A percentile compares a stretch with the other conserved stretches of the same genome.
These are phyloP conservation scores for Anabas testudineus DNA, from an alignment of 2,797 vertebrate species.

Conservation along the genomic window DNA sequence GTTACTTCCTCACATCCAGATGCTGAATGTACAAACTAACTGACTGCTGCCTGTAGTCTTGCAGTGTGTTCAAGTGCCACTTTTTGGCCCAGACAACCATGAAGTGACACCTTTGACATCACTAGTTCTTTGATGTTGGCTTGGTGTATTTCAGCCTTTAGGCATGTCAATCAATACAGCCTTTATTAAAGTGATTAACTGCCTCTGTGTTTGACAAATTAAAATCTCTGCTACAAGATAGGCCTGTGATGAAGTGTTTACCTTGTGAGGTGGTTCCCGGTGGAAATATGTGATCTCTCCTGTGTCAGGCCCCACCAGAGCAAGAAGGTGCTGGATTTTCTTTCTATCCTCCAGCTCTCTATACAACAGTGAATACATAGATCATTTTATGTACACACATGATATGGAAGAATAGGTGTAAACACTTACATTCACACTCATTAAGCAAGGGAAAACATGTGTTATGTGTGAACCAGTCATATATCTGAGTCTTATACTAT, in stretches of 20 bases:
- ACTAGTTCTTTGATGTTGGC: too few species aligned
- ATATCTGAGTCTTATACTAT: too few species aligned
- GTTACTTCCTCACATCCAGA: too few species aligned
- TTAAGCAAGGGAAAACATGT: too few species aligned
- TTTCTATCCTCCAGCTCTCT: constrained; percentile 96
- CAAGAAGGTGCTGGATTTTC: constrained; percentile 94
- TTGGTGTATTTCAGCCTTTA: too few species aligned
- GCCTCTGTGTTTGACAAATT: neutral
- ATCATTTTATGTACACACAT: neutral
- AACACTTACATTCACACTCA: too few species aligned
- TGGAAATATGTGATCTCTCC: constrained; percentile 95
- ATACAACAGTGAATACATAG: neutral
- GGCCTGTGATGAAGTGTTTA: constrained; percentile 31
- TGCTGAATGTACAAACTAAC: too few species aligned
- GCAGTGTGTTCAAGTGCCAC: too few species aligned
- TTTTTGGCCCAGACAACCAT: too few species aligned
- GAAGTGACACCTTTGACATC: too few species aligned
- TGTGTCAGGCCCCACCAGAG: constrained; percentile 87
- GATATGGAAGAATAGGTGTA: neutral
- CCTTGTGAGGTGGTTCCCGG: constrained; percentile 94
- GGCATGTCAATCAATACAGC: neutral
- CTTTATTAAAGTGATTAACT: neutral
- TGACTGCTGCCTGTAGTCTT: too few species aligned
- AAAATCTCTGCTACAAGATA: neutral
- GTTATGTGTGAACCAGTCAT: too few species aligned